phyloP scores from a whole-genome alignment of 2,797 vertebrate genomes.

The Furcifer pardalis region DNA sequence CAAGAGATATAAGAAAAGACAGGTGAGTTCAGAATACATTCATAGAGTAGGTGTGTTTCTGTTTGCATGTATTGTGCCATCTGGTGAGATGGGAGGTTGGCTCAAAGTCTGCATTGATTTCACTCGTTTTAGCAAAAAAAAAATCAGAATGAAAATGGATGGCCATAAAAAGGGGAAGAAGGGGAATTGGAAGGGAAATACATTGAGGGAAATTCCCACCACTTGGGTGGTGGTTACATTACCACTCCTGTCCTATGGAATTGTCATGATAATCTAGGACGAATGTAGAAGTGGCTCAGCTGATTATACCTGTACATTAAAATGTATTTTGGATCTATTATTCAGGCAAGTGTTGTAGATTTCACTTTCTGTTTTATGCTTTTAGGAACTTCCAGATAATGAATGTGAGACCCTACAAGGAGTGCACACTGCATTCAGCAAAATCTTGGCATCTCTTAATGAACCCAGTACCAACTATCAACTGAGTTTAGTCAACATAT shows the following conservation, averaged over 20 bases:
- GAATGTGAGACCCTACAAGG: not conserved
- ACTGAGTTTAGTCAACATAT: conserved; percentile 9
- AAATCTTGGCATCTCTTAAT: conserved; percentile 4
- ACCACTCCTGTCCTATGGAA: not conserved
- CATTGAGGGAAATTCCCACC: no score
- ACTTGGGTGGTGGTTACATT: not conserved
- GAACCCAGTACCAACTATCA: not conserved
- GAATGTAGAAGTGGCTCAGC: not conserved
- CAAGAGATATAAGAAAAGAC: no score
- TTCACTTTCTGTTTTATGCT: not conserved
- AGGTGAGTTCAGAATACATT: not conserved
- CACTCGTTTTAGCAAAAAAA: not conserved
- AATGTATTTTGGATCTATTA: not conserved
- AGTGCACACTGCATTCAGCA: not conserved
- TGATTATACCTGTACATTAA: not conserved
- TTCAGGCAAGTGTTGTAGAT: not conserved
- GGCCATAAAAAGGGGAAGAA: no score
- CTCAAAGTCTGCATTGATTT: not conserved
- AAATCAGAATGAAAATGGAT: not conserved
- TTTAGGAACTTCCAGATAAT: conserved; percentile 4
- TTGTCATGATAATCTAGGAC: not conserved
- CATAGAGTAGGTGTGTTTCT: not conserved
- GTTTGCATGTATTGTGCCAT: not conserved
- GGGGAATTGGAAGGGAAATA: not conserved
- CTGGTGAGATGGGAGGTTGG: no score